Base-by-base conservation (phyloP, 2,113 vertebrate genomes). In the Octodon degus region DNA sequence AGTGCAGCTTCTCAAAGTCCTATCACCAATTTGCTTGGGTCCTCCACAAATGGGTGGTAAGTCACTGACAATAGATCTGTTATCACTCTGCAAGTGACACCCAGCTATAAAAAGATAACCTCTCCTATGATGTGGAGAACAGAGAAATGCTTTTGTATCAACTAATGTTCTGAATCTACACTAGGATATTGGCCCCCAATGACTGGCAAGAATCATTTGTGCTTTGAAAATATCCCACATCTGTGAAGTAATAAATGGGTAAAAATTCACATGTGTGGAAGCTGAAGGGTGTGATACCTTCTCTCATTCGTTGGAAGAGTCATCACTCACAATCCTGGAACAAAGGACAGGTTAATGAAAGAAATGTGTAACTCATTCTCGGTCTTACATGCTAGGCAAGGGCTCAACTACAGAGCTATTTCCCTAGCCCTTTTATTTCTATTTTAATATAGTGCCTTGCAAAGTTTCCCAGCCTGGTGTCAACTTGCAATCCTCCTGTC, bases 1-100 rank as follows among this genome's bases (percentile, higher is more conserved):
- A 97, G 53, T 60, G 60, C 55, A 53, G 50, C 53, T 93, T 88
- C 86, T 77, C 79, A 55, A 80, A 89, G 60, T 76, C 65, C 53
- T 77, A 37, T 63, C 58, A 4, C 32, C 24, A 14, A n/a, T 74
- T 72, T 90, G n/a, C 4, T n/a, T n/a, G 65, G 47, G 32, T 47
- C 27, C n/a, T 86, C 83, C 30, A 12, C 43, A 53, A 89, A 17
- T 55, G 11, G 24, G 47, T 82, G 47, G 63, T 8, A 72, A 90
- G 53, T 77, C 55, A 47, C 81, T n/a, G n/a, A 84, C 16, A 83
- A 37, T 2, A 67, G 34, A 1, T 77, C n/a, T 37, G 4, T 8
- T 20, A 32, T 77, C 65, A n/a, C 27, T n/a, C 81, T 43, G 40
- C 63, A 84, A 65, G 50, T 13, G 12, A 63, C 20, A 50, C 11